Conservation (phyloP, 2,888 invertebrate genomes). For the Leptinotarsa juncta region DNA sequence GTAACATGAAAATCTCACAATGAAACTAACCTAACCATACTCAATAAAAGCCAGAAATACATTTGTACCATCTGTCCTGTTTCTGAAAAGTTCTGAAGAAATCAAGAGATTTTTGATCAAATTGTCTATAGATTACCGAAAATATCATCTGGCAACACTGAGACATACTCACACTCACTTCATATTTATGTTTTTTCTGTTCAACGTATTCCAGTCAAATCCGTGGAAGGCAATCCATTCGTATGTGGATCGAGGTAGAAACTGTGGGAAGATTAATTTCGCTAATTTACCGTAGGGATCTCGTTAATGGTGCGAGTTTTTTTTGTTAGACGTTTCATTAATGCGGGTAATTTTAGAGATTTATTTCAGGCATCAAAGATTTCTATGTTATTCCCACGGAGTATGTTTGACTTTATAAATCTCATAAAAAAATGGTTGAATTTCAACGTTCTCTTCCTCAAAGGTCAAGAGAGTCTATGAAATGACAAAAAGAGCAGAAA, state of each 20-base stretch:
- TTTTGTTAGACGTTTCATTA: background rate
- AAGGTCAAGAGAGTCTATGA: no score
- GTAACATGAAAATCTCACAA: no score
- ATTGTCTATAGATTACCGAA: no score
- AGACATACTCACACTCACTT: background rate
- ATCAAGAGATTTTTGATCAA: no score
- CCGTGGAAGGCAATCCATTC: background rate
- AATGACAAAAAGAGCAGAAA: no score
- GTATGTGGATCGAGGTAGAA: slow-evolving; percentile 5
- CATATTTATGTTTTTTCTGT: slow-evolving; percentile 28
- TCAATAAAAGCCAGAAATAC: no score
- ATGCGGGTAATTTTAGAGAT: background rate
- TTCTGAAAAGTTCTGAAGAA: no score
- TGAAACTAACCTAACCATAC: no score
- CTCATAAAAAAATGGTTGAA: background rate
- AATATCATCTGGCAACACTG: no score
- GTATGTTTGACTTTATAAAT: background rate
- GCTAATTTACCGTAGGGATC: background rate
- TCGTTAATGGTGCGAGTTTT: background rate
- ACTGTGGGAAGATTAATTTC: slow-evolving; percentile 13
- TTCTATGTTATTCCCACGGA: background rate
- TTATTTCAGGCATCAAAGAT: background rate
- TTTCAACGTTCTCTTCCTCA: background rate
- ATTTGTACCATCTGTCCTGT: no score
- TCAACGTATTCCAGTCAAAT: slow-evolving; percentile 3